Conservation (phyloP, 2,113 vertebrate genomes). For the Dicerorhinus sumatrensis region DNA sequence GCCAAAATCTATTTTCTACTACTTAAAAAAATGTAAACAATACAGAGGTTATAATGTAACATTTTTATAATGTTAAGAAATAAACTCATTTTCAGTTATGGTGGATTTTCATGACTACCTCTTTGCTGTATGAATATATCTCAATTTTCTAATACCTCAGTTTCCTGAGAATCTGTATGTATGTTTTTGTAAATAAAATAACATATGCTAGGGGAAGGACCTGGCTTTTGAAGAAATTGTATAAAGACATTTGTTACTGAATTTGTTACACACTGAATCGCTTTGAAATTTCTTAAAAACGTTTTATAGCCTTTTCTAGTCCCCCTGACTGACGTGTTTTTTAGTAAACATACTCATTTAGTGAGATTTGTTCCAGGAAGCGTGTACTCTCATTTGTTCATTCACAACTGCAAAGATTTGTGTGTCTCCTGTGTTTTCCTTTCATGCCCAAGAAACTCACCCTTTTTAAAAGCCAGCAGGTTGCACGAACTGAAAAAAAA, state of each 20-base stretch:
- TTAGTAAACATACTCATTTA: slow-evolving; percentile 52
- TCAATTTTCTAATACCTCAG: slow-evolving; percentile 63
- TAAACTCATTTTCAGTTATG: slow-evolving; percentile 59
- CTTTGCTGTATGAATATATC: slow-evolving; percentile 66
- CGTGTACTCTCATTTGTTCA: slow-evolving; percentile 39
- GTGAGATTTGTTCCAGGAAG: slow-evolving; percentile 60
- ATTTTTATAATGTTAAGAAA: slow-evolving; percentile 50
- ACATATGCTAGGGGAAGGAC: slow-evolving; percentile 50
- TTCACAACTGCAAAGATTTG: slow-evolving; percentile 58
- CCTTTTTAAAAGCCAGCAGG: slow-evolving; percentile 65
- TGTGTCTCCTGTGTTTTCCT: slow-evolving; percentile 50
- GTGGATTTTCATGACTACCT: slow-evolving; percentile 57
- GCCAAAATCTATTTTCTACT: background rate
- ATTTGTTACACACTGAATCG: slow-evolving; percentile 53
- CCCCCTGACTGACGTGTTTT: background rate
- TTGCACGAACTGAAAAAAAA: slow-evolving; percentile 24
- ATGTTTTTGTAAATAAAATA: slow-evolving; percentile 64
- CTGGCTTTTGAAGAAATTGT: slow-evolving; percentile 67
- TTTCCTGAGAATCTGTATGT: slow-evolving; percentile 63
- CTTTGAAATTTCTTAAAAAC: slow-evolving; percentile 57
- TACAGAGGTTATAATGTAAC: slow-evolving; percentile 18
- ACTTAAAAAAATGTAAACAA: background rate
- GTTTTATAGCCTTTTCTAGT: background rate
- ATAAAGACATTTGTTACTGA: slow-evolving; percentile 58
- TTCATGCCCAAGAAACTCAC: slow-evolving; percentile 54